Percentiles rank a stretch among this genome's conserved stretches.
Evolutionary conservation across 30 jellyfish, hydroid and myxozoan species (phyloP).

Genomic region (Mastigias papua): DNA sequence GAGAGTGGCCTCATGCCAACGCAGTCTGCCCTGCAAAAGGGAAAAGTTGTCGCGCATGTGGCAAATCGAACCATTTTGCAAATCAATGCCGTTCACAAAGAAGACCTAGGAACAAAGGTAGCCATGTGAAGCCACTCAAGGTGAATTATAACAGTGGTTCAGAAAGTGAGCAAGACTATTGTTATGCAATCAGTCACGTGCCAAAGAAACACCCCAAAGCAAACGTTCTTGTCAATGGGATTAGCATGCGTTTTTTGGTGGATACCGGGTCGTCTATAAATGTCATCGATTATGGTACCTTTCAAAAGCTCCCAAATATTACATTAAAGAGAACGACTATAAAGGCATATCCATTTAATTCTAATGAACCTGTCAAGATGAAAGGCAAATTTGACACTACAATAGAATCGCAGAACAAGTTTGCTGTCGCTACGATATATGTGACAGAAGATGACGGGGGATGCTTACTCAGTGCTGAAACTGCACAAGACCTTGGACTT

Average conservation of each 20-base stretch:
- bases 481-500: constrained; percentile 53
- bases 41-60: constrained; percentile 13
- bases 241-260: constrained; percentile 11
- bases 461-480: constrained; percentile 44
- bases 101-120: background rate
- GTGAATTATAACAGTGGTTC: constrained; percentile 15
- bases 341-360: constrained; percentile 25
- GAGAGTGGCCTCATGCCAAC: background rate
- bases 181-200: constrained; percentile 33
- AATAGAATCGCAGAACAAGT: constrained; percentile 16
- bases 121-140: background rate
- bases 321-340: constrained; percentile 18
- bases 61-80: constrained; percentile 37
- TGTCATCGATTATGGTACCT: constrained; percentile 13
- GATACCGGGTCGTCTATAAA: constrained; percentile 71
- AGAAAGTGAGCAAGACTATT: constrained; percentile 32
- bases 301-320: constrained; percentile 33
- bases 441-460: constrained; percentile 66
- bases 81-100: constrained; percentile 10
- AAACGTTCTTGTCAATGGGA: constrained; percentile 34
- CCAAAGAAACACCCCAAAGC: constrained; percentile 20
- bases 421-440: constrained; percentile 39
- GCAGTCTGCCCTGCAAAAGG: constrained; percentile 42
- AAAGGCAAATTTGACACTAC: constrained; percentile 42
- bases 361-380: constrained; percentile 26